These are phyloP conservation scores for Hybognathus amarus DNA, from an alignment of 2,797 vertebrate genomes.

Conservation along the genomic window DNA sequence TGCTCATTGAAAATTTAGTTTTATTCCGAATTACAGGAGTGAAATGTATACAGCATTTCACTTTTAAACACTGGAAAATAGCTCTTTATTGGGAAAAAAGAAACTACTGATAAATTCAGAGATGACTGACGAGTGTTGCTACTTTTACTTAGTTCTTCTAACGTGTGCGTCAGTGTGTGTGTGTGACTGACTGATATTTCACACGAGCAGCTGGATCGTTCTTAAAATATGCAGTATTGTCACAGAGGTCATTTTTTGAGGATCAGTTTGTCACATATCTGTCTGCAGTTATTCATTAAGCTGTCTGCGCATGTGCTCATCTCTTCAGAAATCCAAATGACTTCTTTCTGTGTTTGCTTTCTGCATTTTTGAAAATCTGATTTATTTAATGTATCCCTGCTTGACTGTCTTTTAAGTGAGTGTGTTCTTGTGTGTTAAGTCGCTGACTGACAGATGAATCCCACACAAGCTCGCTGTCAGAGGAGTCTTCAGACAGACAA, in stretches of 20 bases:
- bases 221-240: constrained; percentile 10
- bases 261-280: background rate
- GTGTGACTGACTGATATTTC: background rate
- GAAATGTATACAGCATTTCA: background rate
- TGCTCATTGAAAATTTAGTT: background rate
- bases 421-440: constrained; percentile 32
- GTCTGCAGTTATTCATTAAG: constrained; percentile 20
- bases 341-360: constrained; percentile 11
- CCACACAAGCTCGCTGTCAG: constrained; percentile 36
- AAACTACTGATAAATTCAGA: background rate
- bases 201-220: background rate
- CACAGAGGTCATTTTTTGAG: background rate
- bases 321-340: constrained; percentile 15
- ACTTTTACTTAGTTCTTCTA: background rate
- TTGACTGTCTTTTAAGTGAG: background rate
- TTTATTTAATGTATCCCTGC: constrained; percentile 21
- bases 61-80: background rate
- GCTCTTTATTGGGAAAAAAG: background rate
- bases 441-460: constrained; percentile 59
- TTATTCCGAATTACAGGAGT: background rate
- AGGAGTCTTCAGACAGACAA: constrained; percentile 46
- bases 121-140: background rate
- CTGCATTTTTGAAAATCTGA: background rate
- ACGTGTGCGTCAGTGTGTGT: background rate
- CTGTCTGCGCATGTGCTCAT: background rate